A percentile compares a stretch with the other conserved stretches of the same genome.
Conservation (phyloP, 2,797 vertebrate genomes). For the Hipposideros larvatus region DNA sequence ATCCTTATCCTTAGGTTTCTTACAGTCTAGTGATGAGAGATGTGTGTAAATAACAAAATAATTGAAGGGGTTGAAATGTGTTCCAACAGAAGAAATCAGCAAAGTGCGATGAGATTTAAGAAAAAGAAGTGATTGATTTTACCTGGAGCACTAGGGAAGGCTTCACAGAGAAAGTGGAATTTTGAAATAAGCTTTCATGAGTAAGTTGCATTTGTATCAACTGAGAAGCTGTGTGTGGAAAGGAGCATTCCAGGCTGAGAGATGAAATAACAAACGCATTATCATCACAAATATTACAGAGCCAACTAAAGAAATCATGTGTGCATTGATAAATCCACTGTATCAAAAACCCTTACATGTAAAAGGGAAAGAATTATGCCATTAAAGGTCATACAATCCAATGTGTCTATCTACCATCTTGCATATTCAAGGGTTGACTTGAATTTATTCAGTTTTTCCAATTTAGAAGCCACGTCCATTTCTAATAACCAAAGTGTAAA, state of each 20-base stretch:
- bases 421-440: background rate
- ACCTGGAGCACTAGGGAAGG: background rate
- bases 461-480: background rate
- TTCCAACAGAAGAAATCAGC: constrained; percentile 1
- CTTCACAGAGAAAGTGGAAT: background rate
- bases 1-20: background rate
- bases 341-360: background rate
- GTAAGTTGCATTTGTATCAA: background rate
- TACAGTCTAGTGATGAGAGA: constrained; percentile 7
- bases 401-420: background rate
- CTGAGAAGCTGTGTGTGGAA: background rate
- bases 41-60: background rate
- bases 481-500: constrained; percentile 32
- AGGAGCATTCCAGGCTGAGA: background rate
- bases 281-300: background rate
- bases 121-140: constrained; percentile 17
- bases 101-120: background rate
- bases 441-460: background rate
- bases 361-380: background rate
- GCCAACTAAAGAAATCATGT: background rate
- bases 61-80: background rate
- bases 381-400: background rate
- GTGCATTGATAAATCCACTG: background rate
- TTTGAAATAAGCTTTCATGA: constrained; percentile 12
- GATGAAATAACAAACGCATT: background rate